phyloP scores from a whole-genome alignment of 2,888 invertebrate genomes.

The Rhodophaea formosa region DNA sequence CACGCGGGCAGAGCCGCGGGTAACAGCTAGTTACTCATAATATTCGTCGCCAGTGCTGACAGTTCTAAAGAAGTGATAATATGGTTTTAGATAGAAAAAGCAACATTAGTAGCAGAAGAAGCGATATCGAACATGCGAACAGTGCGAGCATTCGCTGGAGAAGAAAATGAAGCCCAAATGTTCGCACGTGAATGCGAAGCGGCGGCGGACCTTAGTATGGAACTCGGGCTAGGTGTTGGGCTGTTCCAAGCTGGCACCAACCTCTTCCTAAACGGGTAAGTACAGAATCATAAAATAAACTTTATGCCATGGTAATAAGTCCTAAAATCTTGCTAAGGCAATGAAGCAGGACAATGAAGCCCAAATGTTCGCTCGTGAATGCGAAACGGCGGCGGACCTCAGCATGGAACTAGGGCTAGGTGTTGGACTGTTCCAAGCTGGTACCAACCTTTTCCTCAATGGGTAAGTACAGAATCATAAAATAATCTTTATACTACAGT shows the following conservation, averaged over 20 bases:
- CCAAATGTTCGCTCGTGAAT: conserved; percentile 86
- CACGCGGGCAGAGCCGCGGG: too few species aligned
- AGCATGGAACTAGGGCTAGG: conserved; percentile 92
- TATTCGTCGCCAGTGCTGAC: neutral
- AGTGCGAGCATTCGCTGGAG: conserved; percentile 96
- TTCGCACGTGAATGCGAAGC: conserved; percentile 88
- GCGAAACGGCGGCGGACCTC: conserved; percentile 85
- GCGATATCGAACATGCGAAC: conserved; percentile 96
- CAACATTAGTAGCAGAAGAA: conserved; percentile 95
- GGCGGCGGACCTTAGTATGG: conserved; percentile 87
- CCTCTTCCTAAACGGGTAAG: conserved; percentile 88
- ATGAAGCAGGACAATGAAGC: conserved; percentile 90
- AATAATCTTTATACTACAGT: neutral
- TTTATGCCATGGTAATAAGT: too few species aligned
- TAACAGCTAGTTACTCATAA: too few species aligned
- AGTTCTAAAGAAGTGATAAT: neutral
- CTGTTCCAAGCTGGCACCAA: conserved; percentile 95
- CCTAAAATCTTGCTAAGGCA: too few species aligned
- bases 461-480: conserved; percentile 65
- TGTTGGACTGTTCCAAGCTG: conserved; percentile 94
- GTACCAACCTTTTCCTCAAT: conserved; percentile 91
- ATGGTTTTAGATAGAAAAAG: conserved; percentile 85
- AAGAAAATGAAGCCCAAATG: conserved; percentile 88
- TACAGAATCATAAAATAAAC: neutral
- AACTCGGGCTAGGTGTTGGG: conserved; percentile 94